Conservation (phyloP, 2,113 vertebrate species). For the Reinhardtius hippoglossoides region DNA sequence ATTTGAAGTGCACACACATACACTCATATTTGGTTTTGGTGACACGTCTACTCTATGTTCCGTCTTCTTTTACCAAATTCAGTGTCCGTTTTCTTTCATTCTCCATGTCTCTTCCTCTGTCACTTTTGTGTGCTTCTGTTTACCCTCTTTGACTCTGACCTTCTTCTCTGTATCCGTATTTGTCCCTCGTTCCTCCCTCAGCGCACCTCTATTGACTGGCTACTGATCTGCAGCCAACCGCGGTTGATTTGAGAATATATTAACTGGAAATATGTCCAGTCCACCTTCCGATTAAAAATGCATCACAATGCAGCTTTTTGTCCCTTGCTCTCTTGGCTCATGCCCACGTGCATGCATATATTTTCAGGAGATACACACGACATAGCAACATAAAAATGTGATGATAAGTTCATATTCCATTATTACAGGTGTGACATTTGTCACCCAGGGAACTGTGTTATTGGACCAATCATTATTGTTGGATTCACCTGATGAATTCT, state of each 20-base stretch:
- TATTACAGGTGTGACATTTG: constrained; percentile 36
- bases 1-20: neutral
- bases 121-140: constrained; percentile 13
- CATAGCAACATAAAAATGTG: neutral
- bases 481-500: constrained; percentile 57
- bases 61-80: constrained; percentile 4
- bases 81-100: neutral
- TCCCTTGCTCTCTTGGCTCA: constrained; percentile 8
- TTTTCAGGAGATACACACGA: constrained; percentile 7
- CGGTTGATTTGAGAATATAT: constrained; percentile 52
- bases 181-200: constrained; percentile 20
- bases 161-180: constrained; percentile 10
- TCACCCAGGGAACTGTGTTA: constrained; percentile 41
- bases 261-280: constrained; percentile 60
- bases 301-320: constrained; percentile 45
- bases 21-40: neutral
- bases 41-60: too few relatives aligned
- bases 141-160: neutral
- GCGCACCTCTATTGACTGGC: constrained; percentile 26
- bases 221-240: constrained; percentile 44
- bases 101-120: constrained; percentile 1
- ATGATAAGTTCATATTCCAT: constrained; percentile 3
- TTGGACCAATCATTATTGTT: constrained; percentile 57
- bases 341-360: neutral
- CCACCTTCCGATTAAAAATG: constrained; percentile 63